A percentile compares a stretch with the other conserved stretches of the same genome.
Evolutionary conservation across 2,113 vertebrate genomes (phyloP).

Genomic region (Columba livia): DNA sequence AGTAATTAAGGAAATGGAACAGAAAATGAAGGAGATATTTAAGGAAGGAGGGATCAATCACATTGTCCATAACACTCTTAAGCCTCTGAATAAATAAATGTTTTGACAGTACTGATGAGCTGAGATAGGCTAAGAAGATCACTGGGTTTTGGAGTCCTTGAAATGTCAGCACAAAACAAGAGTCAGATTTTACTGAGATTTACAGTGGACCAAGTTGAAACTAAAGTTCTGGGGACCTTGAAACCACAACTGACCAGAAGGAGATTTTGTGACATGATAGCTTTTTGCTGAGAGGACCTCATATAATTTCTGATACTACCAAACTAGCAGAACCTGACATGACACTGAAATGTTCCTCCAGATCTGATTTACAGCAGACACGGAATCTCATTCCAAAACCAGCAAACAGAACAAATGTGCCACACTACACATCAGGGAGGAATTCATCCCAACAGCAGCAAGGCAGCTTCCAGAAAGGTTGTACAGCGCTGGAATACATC

Average conservation of each 20-base stretch:
- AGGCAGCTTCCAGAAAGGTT: background rate
- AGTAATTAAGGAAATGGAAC: background rate
- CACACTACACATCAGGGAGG: background rate
- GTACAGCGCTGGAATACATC: constrained; percentile 23
- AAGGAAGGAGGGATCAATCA: background rate
- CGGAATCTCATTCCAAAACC: background rate
- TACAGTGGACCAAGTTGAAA: background rate
- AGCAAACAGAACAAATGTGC: constrained; percentile 24
- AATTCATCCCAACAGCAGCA: constrained; percentile 15
- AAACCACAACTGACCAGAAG: background rate
- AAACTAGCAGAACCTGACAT: background rate
- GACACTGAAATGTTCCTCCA: constrained; percentile 26
- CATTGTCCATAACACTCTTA: background rate
- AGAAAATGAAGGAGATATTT: background rate
- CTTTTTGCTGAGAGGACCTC: background rate
- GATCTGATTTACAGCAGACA: constrained; percentile 20
- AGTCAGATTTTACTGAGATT: constrained; percentile 4
- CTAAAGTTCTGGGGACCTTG: background rate
- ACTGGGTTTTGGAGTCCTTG: background rate
- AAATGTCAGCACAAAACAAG: background rate
- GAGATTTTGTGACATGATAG: background rate
- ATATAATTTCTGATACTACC: background rate
- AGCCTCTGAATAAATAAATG: constrained; percentile 20
- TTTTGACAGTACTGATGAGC: background rate
- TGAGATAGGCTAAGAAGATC: background rate